A percentile compares a stretch with the other conserved stretches of the same genome.
Evolutionary conservation across 2,888 invertebrate species (phyloP).

Genomic region (Tupiocoris notatus): DNA sequence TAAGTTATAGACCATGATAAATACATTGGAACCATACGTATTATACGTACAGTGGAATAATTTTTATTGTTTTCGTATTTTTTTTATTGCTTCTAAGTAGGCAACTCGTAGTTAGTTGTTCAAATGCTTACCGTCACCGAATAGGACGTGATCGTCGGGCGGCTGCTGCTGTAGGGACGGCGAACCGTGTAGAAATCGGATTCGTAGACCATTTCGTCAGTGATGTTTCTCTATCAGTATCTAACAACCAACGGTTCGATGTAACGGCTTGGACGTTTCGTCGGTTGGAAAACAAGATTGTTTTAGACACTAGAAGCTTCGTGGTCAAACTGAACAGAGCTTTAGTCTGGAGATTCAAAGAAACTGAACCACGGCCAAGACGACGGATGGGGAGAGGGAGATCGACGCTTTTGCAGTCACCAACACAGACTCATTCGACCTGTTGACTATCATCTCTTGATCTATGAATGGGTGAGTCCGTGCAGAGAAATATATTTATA

Average conservation of each 20-base stretch:
- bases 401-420: background rate
- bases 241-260: too few species aligned
- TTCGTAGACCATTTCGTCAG: slow-evolving; percentile 81
- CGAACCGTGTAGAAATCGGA: slow-evolving; percentile 88
- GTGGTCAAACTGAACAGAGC: background rate
- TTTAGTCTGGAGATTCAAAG: too few species aligned
- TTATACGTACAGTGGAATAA: too few species aligned
- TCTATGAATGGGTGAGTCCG: background rate
- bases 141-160: slow-evolving; percentile 67
- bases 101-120: too few species aligned
- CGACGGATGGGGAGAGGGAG: background rate
- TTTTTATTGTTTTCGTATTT: too few species aligned
- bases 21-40: too few species aligned
- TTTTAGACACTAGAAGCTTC: background rate
- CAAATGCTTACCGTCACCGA: slow-evolving; percentile 83
- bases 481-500: background rate
- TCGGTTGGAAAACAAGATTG: too few species aligned
- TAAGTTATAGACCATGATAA: too few species aligned
- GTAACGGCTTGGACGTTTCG: too few species aligned
- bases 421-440: background rate
- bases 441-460: background rate
- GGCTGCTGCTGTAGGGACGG: slow-evolving; percentile 74
- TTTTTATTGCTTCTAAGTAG: too few species aligned
- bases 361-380: background rate
- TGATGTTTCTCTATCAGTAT: slow-evolving; percentile 50